A percentile compares a stretch with the other conserved stretches of the same genome.
These are phyloP conservation scores for Mus pahari DNA, from an alignment of 2,113 vertebrate genomes.

Conservation along the genomic window DNA sequence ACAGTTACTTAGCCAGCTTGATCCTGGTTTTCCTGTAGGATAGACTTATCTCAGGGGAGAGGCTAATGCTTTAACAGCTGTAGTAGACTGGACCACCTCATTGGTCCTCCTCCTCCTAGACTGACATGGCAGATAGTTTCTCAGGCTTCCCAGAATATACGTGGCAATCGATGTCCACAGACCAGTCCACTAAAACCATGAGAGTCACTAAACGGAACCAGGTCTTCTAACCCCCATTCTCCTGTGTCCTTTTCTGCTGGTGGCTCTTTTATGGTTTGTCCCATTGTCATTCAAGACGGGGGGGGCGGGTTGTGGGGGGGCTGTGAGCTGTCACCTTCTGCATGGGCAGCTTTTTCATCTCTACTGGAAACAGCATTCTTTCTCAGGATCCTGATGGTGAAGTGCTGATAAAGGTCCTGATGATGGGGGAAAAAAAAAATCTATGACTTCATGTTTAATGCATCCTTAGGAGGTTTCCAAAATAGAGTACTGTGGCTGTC, in stretches of 20 bases:
- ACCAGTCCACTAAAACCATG: not conserved
- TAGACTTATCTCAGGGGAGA: not conserved
- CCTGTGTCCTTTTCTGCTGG: not conserved
- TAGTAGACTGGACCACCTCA: not conserved
- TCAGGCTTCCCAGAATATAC: not conserved
- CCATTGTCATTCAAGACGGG: not conserved
- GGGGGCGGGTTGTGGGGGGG: not conserved
- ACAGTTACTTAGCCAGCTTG: not conserved
- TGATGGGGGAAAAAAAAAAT: not conserved
- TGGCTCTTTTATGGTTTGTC: not conserved
- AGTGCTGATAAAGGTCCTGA: not conserved
- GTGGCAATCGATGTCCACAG: not conserved
- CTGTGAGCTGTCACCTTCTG: not conserved
- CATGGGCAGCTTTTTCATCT: not conserved
- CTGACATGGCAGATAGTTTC: not conserved
- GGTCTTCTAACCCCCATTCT: not conserved
- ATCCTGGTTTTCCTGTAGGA: not conserved
- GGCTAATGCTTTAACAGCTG: not conserved
- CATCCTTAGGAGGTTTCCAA: not conserved
- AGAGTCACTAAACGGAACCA: not conserved
- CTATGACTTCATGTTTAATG: not conserved
- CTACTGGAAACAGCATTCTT: not conserved
- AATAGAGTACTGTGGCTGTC: not conserved
- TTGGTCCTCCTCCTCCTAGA: not conserved
- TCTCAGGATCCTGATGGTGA: not conserved